Base-by-base conservation (phyloP, 2,797 vertebrate genomes). In the Bradypodion ventrale region DNA sequence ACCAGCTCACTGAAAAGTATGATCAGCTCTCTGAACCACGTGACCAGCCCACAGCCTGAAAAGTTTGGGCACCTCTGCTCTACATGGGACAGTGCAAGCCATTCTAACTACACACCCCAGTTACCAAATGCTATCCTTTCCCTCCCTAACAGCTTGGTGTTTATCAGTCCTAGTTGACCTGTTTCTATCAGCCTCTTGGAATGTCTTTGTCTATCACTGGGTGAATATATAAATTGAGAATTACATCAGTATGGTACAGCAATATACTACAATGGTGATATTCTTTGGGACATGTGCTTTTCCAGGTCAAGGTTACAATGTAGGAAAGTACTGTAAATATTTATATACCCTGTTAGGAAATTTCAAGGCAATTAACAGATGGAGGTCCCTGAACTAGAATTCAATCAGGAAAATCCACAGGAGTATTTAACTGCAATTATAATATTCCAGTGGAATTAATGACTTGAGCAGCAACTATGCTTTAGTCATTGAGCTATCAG, bases 401-500 rank as follows among this genome's bases (percentile, higher is more conserved):
- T 87, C 82, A 92, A 90, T 72, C 78, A 83, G 83, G 69, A 83
- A 83, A 91, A 91, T 80, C 89, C 87, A 91, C 70, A 86, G 12
- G 88, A 89, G 87, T 88, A 87, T 92, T 92, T 91, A 83, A 85
- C 86, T 83, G 88, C 88, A 90, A 82, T 90, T 86, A 85, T 70
- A 92, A 83, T 52, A 77, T 89, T 90, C 74, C 62, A 89, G 52
- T 85, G 89, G 77, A 89, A 93, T 90, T 88, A 91, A 90, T 90
- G 68, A 89, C 63, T 76, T 85, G 42, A 92, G 91, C 16, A 89
- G 44, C 46, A 90, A 62, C 37, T 77, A 89, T 80, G 85, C n/a
- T 37, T 59, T 60, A 79, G 63, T 87, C 89, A 89, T 42, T 93
- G 69, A 88, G 88, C 75, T 91, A 88, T 87, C 65, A 90, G 87